These are phyloP conservation scores for Holothuria leucospilota DNA, from an alignment of 53 echinoderm and acorn worm genomes.

Conservation along the genomic window DNA sequence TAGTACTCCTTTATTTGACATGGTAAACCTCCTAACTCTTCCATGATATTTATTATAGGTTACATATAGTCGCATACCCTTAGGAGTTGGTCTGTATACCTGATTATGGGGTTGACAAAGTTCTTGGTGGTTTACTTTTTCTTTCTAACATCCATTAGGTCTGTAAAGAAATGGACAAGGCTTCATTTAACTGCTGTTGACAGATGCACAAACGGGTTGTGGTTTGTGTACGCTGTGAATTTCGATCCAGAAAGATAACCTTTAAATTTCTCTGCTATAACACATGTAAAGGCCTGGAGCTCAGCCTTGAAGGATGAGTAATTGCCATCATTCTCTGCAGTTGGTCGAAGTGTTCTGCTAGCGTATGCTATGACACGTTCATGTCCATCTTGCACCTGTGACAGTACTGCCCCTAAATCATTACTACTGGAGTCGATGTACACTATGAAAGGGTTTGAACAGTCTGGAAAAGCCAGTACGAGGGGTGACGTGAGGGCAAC, in stretches of 20 bases:
- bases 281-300: conserved; percentile 4
- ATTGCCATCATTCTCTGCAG: conserved; percentile 32
- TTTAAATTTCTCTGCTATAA: too few relatives aligned
- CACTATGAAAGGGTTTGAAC: conserved; percentile 22
- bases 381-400: conserved; percentile 41
- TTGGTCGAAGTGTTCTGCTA: conserved; percentile 19
- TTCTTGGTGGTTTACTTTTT: too few relatives aligned
- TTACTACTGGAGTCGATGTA: conserved; percentile 14
- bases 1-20: neutral
- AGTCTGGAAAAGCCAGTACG: conserved; percentile 38
- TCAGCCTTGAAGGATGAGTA: conserved; percentile 39
- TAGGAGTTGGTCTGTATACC: too few relatives aligned
- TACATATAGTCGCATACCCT: too few relatives aligned
- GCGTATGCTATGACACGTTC: too few relatives aligned
- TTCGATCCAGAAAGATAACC: too few relatives aligned
- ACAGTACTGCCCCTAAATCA: conserved; percentile 11
- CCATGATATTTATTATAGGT: too few relatives aligned
- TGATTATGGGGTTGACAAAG: too few relatives aligned
- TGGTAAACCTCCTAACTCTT: neutral
- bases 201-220: conserved; percentile 29
- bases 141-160: neutral
- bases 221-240: conserved; percentile 30
- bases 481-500: conserved; percentile 30
- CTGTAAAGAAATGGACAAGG: neutral
- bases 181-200: conserved; percentile 10